These are phyloP conservation scores for Delichon dasypus DNA, from an alignment of 2,797 vertebrate genomes.

Conservation along the genomic window DNA sequence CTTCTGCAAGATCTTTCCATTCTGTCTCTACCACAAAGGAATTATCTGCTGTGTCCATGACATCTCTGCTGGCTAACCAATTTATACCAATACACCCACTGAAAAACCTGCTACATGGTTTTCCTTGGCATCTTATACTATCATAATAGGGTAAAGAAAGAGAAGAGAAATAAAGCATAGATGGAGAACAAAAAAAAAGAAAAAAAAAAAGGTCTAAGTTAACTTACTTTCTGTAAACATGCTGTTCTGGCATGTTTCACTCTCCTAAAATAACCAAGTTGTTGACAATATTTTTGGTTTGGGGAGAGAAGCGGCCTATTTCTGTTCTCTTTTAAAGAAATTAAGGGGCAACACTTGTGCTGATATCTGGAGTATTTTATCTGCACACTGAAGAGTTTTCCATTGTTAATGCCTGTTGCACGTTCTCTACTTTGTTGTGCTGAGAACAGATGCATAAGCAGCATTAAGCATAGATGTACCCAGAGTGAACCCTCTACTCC, in stretches of 20 bases:
- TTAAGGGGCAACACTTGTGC: not conserved
- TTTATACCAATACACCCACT: not conserved
- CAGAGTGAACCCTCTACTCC: not conserved
- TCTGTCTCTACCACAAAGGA: not conserved
- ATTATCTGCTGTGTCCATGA: not conserved
- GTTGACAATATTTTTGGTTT: conserved; percentile 13
- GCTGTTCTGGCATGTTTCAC: conserved; percentile 23
- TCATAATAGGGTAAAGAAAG: not conserved
- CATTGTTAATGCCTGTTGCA: not conserved
- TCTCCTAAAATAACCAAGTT: conserved; percentile 16
- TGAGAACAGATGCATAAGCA: not conserved
- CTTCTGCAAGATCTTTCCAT: not conserved
- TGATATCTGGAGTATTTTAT: not conserved
- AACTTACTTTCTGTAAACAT: conserved; percentile 36
- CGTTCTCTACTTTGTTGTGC: conserved; percentile 28
- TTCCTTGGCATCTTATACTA: not conserved
- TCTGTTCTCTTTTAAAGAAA: conserved; percentile 18
- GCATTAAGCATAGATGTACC: not conserved
- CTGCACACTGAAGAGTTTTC: not conserved
- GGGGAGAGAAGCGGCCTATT: not conserved
- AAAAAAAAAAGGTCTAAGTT: conserved; percentile 5
- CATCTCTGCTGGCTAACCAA: not conserved
- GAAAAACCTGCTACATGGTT: not conserved
- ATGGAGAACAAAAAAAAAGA: not conserved
- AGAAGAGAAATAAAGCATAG: not conserved